These are phyloP conservation scores for Neoscelio sp. DNA, from an alignment of 2,888 invertebrate species.

Conservation along the genomic window DNA sequence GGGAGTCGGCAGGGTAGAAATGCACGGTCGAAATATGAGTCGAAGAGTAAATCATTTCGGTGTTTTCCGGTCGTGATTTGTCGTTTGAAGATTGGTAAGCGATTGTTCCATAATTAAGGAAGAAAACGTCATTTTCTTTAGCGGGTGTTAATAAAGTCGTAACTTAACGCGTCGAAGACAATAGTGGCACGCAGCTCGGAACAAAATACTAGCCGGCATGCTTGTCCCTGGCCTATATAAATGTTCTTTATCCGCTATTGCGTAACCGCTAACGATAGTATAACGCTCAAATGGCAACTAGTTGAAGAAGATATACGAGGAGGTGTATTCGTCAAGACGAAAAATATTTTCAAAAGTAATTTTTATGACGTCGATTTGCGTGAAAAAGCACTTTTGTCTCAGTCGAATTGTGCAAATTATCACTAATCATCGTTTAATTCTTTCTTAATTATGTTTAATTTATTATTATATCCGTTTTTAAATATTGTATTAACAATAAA, in stretches of 20 bases:
- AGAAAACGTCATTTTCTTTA: conserved; percentile 26
- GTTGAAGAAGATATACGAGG: conserved; percentile 41
- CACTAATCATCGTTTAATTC: too few relatives aligned
- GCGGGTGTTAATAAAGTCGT: conserved; percentile 58
- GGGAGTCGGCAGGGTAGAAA: too few relatives aligned
- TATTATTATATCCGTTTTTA: too few relatives aligned
- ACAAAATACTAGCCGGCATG: conserved; percentile 64
- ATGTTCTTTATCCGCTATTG: conserved; percentile 78
- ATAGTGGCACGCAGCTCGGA: conserved; percentile 61
- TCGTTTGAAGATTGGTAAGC: conserved; percentile 1
- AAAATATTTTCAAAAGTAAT: neutral
- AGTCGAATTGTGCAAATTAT: too few relatives aligned
- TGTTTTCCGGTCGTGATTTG: conserved; percentile 6
- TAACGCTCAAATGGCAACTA: conserved; percentile 68
- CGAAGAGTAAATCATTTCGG: neutral
- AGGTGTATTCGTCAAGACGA: conserved; percentile 29
- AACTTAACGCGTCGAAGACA: conserved; percentile 58
- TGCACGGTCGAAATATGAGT: too few relatives aligned
- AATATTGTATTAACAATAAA: too few relatives aligned
- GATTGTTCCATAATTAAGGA: conserved; percentile 13
- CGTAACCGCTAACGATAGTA: conserved; percentile 77
- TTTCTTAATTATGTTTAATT: too few relatives aligned
- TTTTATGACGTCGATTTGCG: too few relatives aligned
- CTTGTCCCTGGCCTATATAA: conserved; percentile 80
- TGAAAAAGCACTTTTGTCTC: too few relatives aligned